These are phyloP conservation scores for Cheilosia pagana DNA, from an alignment of 2,888 invertebrate species.

Conservation along the genomic window DNA sequence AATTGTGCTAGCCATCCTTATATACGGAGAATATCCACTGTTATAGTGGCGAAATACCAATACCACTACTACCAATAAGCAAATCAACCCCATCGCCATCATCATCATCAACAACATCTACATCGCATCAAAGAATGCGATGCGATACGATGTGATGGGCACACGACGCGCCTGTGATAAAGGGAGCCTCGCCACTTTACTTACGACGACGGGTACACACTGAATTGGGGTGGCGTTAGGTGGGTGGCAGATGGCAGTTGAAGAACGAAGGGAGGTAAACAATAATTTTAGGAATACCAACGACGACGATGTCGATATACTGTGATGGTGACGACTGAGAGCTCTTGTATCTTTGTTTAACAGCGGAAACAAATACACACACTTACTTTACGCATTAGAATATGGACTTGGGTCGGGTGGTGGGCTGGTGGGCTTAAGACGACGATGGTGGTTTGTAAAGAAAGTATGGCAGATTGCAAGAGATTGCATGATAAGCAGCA, in stretches of 20 bases:
- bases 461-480: conserved; percentile 31
- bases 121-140: conserved; percentile 62
- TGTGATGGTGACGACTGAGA: conserved; percentile 15
- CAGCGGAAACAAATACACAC: conserved; percentile 50
- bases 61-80: conserved; percentile 46
- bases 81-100: conserved; percentile 50
- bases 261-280: not conserved
- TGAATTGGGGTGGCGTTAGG: not conserved
- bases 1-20: conserved; percentile 54
- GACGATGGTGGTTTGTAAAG: not conserved
- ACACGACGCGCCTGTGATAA: conserved; percentile 30
- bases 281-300: conserved; percentile 27
- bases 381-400: conserved; percentile 25
- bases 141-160: conserved; percentile 49
- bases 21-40: conserved; percentile 56
- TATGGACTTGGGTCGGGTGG: conserved; percentile 12
- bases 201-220: not conserved
- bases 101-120: conserved; percentile 13
- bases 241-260: not conserved
- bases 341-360: conserved; percentile 61
- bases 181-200: conserved; percentile 12
- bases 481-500: conserved; percentile 22
- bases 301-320: not conserved
- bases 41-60: conserved; percentile 37
- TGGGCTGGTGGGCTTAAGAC: not conserved